phyloP scores from a whole-genome alignment of 2,113 vertebrate genomes.

The Protobothrops mucrosquamatus region DNA sequence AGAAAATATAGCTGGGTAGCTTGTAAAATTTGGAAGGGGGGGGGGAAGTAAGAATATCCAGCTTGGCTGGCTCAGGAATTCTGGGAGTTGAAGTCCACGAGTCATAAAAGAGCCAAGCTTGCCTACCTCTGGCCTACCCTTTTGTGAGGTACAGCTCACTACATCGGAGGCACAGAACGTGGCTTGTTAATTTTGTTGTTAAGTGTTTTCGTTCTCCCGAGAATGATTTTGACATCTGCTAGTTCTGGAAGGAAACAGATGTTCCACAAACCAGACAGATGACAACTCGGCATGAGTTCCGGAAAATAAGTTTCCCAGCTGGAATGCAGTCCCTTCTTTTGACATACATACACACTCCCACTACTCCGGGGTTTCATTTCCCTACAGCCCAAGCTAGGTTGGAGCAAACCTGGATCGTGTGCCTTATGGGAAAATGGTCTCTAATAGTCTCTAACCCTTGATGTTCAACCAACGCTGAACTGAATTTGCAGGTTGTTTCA shows the following conservation, averaged over 20 bases:
- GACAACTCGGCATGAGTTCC: not conserved
- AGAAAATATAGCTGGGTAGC: too few relatives aligned
- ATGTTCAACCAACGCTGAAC: accelerated
- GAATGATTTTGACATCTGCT: not conserved
- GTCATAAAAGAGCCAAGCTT: too few relatives aligned
- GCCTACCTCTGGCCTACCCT: too few relatives aligned
- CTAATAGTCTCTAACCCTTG: too few relatives aligned
- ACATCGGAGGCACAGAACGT: not conserved
- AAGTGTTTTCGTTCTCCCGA: not conserved
- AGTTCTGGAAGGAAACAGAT: not conserved
- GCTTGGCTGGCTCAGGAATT: too few relatives aligned
- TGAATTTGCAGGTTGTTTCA: constrained; percentile 26
- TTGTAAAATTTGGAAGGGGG: too few relatives aligned
- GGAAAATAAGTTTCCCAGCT: not conserved
- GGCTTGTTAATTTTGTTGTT: not conserved
- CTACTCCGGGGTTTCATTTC: not conserved
- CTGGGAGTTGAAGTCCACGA: too few relatives aligned
- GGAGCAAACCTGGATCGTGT: not conserved
- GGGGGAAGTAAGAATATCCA: too few relatives aligned
- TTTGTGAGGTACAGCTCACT: not conserved
- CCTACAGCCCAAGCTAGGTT: not conserved
- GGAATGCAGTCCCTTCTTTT: not conserved
- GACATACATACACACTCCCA: not conserved
- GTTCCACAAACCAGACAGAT: not conserved
- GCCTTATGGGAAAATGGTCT: not conserved